A percentile compares a stretch with the other conserved stretches of the same genome.
Evolutionary conservation across 1,140 invertebrate species (phyloP).

Genomic region (Semibalanus balanoides): DNA sequence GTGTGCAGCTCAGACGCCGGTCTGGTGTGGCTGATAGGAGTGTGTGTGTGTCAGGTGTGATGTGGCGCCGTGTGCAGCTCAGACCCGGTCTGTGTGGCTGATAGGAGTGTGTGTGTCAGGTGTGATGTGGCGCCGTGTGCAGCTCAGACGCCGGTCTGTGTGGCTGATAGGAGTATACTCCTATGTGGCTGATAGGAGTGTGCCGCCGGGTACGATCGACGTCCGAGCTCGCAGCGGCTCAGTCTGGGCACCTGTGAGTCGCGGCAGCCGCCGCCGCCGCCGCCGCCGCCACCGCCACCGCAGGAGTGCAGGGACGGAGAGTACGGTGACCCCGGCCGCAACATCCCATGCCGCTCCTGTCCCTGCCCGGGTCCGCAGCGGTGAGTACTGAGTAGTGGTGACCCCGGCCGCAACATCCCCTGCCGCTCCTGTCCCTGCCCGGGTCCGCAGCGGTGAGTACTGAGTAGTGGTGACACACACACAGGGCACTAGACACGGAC

Average conservation of each 20-base stretch:
- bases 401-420: constrained; percentile 59
- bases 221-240: background rate
- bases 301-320: constrained; percentile 57
- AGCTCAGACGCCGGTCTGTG: too few relatives aligned
- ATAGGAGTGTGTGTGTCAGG: too few relatives aligned
- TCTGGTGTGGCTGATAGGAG: too few relatives aligned
- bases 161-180: too few relatives aligned
- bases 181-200: constrained; percentile 44
- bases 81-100: too few relatives aligned
- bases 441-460: background rate
- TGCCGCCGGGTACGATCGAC: constrained; percentile 58
- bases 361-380: constrained; percentile 53
- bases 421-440: constrained; percentile 88
- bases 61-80: too few relatives aligned
- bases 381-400: constrained; percentile 43
- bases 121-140: too few relatives aligned
- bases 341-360: constrained; percentile 69
- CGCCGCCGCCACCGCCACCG: constrained; percentile 53
- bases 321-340: constrained; percentile 70
- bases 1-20: too few relatives aligned
- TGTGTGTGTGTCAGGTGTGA: too few relatives aligned
- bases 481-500: too few relatives aligned
- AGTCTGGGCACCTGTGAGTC: constrained; percentile 30
- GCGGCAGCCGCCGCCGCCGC: constrained; percentile 60
- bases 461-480: too few relatives aligned